phyloP scores from a whole-genome alignment of 2,888 invertebrate species.

The Stratiomys singularior region DNA sequence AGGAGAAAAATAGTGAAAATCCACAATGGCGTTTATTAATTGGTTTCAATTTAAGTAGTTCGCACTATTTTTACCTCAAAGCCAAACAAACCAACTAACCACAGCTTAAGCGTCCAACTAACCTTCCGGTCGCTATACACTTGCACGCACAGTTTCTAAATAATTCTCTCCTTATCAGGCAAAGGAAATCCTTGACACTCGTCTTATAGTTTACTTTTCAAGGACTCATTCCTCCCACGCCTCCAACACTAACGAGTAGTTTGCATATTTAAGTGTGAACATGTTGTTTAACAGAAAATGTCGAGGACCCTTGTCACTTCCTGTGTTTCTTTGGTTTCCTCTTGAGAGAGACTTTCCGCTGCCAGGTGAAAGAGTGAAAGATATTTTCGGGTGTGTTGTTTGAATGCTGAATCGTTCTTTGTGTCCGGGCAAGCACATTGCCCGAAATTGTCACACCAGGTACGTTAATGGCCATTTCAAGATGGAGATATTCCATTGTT shows the following conservation, averaged over 20 bases:
- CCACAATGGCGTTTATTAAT: not conserved
- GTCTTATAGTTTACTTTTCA: conserved; percentile 29
- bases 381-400: conserved; percentile 46
- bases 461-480: conserved; percentile 46
- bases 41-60: not conserved
- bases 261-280: conserved; percentile 49
- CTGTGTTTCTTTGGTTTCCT: conserved; percentile 23
- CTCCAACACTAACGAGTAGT: conserved; percentile 9
- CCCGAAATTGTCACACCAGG: conserved; percentile 38
- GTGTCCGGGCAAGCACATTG: conserved; percentile 35
- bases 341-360: not conserved
- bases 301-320: conserved; percentile 49
- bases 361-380: conserved; percentile 39
- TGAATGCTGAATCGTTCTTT: conserved; percentile 39
- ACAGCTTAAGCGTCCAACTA: not conserved
- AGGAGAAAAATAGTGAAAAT: too few relatives aligned
- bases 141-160: not conserved
- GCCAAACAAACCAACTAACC: conserved; percentile 2
- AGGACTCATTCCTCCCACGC: not conserved
- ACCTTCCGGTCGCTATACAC: not conserved
- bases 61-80: not conserved
- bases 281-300: conserved; percentile 49
- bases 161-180: conserved; percentile 27
- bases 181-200: conserved; percentile 42
- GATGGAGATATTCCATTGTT: conserved; percentile 39